Conservation (phyloP, 2,113 vertebrate species). For the Gopherus evgoodei region DNA sequence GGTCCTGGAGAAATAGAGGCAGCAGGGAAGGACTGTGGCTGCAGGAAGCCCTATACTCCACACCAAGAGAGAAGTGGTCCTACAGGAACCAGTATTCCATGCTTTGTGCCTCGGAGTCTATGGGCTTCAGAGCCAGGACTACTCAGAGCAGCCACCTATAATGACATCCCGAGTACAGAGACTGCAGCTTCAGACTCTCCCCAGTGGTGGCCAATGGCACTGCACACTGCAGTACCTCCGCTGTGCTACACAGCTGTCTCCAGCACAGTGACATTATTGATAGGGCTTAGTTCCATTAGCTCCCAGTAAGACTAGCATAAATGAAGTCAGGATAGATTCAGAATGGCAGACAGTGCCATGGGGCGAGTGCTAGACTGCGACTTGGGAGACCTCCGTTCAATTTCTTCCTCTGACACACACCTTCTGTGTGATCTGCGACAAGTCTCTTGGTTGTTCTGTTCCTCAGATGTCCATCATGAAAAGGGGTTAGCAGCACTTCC, state of each 20-base stretch:
- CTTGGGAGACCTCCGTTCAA: background rate
- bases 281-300: background rate
- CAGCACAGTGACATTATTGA: background rate
- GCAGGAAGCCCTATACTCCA: background rate
- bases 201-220: background rate
- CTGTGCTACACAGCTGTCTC: background rate
- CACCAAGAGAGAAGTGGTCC: background rate
- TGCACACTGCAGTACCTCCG: background rate
- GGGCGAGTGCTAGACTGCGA: background rate
- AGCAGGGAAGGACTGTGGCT: background rate
- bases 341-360: background rate
- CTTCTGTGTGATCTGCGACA: background rate
- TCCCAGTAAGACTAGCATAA: background rate
- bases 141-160: background rate
- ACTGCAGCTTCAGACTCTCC: background rate
- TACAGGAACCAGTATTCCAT: background rate
- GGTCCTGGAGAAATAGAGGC: background rate
- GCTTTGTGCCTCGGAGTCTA: background rate
- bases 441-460: background rate
- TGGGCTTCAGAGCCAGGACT: background rate
- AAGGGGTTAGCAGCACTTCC: background rate
- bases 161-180: background rate
- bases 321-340: background rate
- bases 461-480: background rate
- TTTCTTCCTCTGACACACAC: background rate